Evolutionary conservation across 1,140 invertebrate genomes (phyloP).

Genomic region (Dendroctonus ponderosae): DNA sequence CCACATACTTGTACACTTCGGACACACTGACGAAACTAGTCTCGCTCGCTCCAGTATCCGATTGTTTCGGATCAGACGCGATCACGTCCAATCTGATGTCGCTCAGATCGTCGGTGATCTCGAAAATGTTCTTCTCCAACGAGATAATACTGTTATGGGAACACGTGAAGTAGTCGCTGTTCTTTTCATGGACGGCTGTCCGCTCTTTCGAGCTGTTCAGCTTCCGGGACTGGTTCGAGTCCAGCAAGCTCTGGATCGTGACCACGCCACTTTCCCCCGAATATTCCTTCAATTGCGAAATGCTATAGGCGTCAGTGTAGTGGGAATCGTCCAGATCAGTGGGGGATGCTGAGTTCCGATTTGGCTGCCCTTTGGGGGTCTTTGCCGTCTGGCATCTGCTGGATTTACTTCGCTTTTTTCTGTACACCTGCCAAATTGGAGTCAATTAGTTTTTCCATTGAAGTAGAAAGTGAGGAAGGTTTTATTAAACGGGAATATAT

Average conservation of each 20-base stretch:
- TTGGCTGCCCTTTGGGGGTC: not conserved
- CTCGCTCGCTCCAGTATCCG: constrained; percentile 14
- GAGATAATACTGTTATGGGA: constrained; percentile 38
- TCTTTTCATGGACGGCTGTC: constrained; percentile 31
- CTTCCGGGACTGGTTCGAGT: not conserved
- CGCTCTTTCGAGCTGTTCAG: not conserved
- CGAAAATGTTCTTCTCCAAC: constrained; percentile 41
- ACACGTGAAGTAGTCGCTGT: constrained; percentile 47
- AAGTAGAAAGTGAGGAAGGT: no score
- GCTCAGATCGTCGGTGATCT: constrained; percentile 36
- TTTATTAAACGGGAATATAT: no score
- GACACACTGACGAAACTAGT: constrained; percentile 56
- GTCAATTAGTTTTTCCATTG: no score
- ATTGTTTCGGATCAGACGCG: not conserved
- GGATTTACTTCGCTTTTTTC: constrained; percentile 21
- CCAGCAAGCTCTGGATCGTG: constrained; percentile 32
- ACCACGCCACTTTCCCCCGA: constrained; percentile 44
- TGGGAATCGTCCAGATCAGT: constrained; percentile 4
- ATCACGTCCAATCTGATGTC: not conserved
- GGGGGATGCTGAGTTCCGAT: no score
- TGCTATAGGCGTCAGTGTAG: constrained; percentile 8
- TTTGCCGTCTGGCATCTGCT: not conserved
- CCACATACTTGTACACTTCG: constrained; percentile 75
- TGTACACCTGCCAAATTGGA: constrained; percentile 7
- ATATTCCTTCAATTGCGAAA: constrained; percentile 22